Base-by-base conservation (phyloP, 2,888 invertebrate genomes). In the Tetropium fuscum region DNA sequence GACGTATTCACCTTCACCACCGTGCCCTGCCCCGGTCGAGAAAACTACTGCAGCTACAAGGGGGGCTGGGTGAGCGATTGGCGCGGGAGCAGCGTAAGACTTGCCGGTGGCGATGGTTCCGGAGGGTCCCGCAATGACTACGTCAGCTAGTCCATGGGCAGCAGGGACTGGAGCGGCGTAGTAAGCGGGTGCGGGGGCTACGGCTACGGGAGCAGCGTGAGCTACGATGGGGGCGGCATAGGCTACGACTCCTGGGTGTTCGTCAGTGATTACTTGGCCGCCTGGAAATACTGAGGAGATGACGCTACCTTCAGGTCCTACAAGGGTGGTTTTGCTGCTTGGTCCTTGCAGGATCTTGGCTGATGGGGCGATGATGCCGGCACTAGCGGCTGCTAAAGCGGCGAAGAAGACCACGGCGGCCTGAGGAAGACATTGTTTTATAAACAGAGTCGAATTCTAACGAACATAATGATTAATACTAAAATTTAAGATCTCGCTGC, bases 271-370 rank as follows among this genome's bases (percentile, higher is more conserved):
- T 22, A 70, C 58, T 30, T 60, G 53, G 8, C 69, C 71, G 15
- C 69, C 70, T 18, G 68, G 68, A 8, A 61, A 60, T 15, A 64
- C 62, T 3, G 72, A 54, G 1, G 72, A 71, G 53, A 75, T 76
- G 15, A 70, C 68, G 53, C 75, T 75, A 18, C 76, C 76, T 47
- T 76, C 75, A 16, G 73, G 72, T 18, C 76, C 76, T 40, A 75
- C 67, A 4, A 75, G 62, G 7, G 75, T 75, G 16, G 74, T 72
- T 43, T 68, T 75, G 41, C 68, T 71, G 63, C 74, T 74, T 8
- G 75, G 74, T 47, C 76, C 76, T 69, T 76, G 74, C 6, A 75
- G 56, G 30, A 73, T 65, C 8, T 10, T 45, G 13, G 53, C 49
- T 2, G 53, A 30, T 6, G 60, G 63, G 6, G 59, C 58, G 13